Base-by-base conservation (phyloP, 1,140 invertebrate species). In the Odontomachus brunneus region DNA sequence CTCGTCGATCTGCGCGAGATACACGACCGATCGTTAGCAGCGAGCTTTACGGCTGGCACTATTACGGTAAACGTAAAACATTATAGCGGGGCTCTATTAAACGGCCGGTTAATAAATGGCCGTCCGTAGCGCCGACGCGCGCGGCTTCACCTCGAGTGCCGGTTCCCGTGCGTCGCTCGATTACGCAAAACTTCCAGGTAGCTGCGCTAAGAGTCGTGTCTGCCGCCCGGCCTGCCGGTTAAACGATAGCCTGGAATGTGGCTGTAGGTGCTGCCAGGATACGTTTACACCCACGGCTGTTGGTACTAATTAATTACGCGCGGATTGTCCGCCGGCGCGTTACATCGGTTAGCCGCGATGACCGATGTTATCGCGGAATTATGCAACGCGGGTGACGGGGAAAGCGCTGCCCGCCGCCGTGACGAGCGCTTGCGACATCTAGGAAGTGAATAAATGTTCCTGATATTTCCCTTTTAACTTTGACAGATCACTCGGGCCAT, bases 291-390 rank as follows among this genome's bases (percentile, higher is more conserved):
- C 38, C 22, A 29, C 63, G 60, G 19, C 44, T 65, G 53, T 82
- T 62, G 11, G 12, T 69, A 63, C 22, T 33, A 74, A 86, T 86
- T 85, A 82, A 82, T 85, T 75, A 71, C 63, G 44, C 19, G 29
- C 66, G 74, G 74, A 55, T 82, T 63, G 48, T n/a, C 57, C 22
- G 26, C 17, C 62, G 19, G 55, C 63, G n/a, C 26, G 14, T 75
- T 69, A n/a, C 5, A 33, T 38, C 51, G 71, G 11, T 22, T 26
- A 53, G 29, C 0, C 29, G 38, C 38, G 29, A 55, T 57, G 44
- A n/a, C 9, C 33, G 63, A 78, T 26, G 38, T 57, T 65, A 57
- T 59, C 33, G 3, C 57, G 15, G 49, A 33, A 60, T 33, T 24
- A 11, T n/a, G 60, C 51, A 55, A 78, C 11, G 49, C 55, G 49